phyloP scores from a whole-genome alignment of 2,888 invertebrate species.

The Eupeodes latifasciatus region DNA sequence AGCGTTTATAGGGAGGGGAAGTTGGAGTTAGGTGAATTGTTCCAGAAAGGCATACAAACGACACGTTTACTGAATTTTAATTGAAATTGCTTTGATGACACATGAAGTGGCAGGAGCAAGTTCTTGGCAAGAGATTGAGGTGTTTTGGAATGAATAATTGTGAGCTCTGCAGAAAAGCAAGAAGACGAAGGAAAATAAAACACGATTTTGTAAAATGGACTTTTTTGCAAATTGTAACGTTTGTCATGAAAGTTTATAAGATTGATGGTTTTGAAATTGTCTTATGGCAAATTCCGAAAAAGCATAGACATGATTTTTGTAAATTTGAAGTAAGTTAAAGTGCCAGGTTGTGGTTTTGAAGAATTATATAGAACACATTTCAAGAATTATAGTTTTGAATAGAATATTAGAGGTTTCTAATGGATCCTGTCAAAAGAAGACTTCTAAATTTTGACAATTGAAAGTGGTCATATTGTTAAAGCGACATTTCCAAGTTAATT shows the following conservation, averaged over 20 bases:
- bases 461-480: no score
- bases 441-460: no score
- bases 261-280: background rate
- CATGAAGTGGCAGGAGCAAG: slow-evolving; percentile 1
- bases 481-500: no score
- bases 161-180: no score
- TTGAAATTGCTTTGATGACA: slow-evolving; percentile 36
- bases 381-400: no score
- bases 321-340: no score
- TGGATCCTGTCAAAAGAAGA: no score
- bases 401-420: no score
- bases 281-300: background rate
- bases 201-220: background rate
- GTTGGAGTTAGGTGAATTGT: background rate
- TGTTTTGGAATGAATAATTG: slow-evolving; percentile 19
- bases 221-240: background rate
- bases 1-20: no score
- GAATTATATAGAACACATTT: no score
- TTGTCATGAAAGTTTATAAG: background rate
- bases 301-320: background rate
- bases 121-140: background rate
- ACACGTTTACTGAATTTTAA: slow-evolving; percentile 42
- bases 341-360: no score
- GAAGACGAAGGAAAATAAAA: background rate
- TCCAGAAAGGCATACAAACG: slow-evolving; percentile 14